Evolutionary conservation across 2,113 vertebrate genomes (phyloP).

Genomic region (Phrynosoma platyrhinos): DNA sequence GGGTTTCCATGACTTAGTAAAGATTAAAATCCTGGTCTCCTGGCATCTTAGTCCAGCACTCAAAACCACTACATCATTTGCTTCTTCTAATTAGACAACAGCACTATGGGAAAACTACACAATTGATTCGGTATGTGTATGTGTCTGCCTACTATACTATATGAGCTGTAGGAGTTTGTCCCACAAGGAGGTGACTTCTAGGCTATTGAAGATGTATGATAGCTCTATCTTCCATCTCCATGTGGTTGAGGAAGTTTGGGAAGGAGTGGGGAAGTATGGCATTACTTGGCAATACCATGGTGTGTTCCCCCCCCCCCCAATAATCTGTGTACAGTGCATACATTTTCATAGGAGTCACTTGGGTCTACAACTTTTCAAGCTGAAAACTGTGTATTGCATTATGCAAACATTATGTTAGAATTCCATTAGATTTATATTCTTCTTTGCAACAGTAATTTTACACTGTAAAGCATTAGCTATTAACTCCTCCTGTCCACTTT

Average conservation of each 20-base stretch:
- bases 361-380: background rate
- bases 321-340: background rate
- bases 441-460: background rate
- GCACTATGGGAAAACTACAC: too few species aligned
- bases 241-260: background rate
- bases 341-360: background rate
- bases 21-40: too few species aligned
- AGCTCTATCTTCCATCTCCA: background rate
- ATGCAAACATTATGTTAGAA: constrained; percentile 2
- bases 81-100: too few species aligned
- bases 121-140: background rate
- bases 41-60: too few species aligned
- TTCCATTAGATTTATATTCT: constrained; percentile 27
- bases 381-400: background rate
- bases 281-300: background rate
- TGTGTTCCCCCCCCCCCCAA: too few species aligned
- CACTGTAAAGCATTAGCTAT: background rate
- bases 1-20: too few species aligned
- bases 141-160: background rate
- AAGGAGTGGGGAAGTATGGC: background rate
- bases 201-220: too few species aligned
- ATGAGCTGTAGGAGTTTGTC: background rate
- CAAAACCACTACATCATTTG: too few species aligned
- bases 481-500: background rate
- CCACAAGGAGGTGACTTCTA: background rate